Conservation (phyloP, 2,888 invertebrate species). For the Diogma glabrata region DNA sequence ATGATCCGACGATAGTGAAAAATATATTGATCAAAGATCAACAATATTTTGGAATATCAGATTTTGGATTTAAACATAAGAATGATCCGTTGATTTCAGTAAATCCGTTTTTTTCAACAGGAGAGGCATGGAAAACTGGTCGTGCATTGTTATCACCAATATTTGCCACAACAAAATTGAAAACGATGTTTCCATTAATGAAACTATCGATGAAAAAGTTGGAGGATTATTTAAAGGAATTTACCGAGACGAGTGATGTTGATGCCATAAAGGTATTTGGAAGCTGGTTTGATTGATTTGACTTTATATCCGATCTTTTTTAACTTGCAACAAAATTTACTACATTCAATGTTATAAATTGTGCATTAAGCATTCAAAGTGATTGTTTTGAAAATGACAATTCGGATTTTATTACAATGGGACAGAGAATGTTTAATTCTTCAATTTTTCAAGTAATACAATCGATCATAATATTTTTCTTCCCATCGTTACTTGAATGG, state of each 20-base stretch:
- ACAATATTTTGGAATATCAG: constrained; percentile 3
- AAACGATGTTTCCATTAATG: background rate
- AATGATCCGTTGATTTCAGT: constrained; percentile 10
- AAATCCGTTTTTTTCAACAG: constrained; percentile 10
- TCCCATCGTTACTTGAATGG: background rate
- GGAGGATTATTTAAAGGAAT: background rate
- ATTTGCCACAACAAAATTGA: constrained; percentile 6
- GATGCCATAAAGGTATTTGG: background rate
- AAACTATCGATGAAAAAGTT: background rate
- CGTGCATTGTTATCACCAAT: constrained; percentile 6
- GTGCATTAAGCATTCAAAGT: constrained; percentile 11
- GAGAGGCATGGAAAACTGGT: constrained; percentile 9
- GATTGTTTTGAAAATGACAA: constrained; percentile 11
- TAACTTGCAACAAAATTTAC: constrained; percentile 11
- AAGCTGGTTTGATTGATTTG: too few species aligned
- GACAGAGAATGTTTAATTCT: constrained; percentile 12
- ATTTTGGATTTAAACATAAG: constrained; percentile 2
- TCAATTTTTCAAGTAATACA: constrained; percentile 6
- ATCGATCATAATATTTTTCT: constrained; percentile 8
- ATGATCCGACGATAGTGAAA: constrained; percentile 10
- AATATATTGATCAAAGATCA: constrained; percentile 11
- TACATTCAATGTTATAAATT: constrained; percentile 11
- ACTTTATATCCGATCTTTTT: too few species aligned
- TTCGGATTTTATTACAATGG: constrained; percentile 16
- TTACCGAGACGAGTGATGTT: background rate